phyloP scores from a whole-genome alignment of 2,797 vertebrate species.

The Nothura maculosa region DNA sequence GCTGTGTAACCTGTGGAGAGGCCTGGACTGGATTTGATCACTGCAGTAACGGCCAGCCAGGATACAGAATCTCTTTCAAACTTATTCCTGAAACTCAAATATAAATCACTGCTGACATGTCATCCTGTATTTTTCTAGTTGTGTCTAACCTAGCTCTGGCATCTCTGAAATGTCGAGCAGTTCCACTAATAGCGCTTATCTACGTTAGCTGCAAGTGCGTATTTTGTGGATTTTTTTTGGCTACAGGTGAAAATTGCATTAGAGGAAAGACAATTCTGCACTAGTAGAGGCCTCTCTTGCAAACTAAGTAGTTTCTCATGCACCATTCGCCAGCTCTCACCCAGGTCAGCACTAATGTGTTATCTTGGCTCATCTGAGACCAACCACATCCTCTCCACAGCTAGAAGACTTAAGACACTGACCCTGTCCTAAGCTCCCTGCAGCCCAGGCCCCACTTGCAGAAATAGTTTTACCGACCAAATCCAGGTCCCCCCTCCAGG shows the following conservation, averaged over 20 bases:
- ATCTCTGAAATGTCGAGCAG: not conserved
- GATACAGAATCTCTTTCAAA: not conserved
- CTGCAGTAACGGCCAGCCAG: not conserved
- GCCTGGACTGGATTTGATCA: not conserved
- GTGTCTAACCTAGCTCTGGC: not conserved
- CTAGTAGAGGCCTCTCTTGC: accelerated
- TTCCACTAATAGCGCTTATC: not conserved
- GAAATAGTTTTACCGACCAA: not conserved
- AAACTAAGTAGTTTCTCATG: not conserved
- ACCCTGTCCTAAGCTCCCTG: not conserved
- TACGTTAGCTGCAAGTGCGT: accelerated
- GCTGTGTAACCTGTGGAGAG: not conserved
- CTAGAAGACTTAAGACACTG: not conserved
- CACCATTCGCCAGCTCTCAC: accelerated
- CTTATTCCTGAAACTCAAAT: not conserved
- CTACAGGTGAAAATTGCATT: not conserved
- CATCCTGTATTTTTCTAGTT: not conserved
- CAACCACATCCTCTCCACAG: accelerated
- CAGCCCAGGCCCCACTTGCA: not conserved
- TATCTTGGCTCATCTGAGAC: not conserved
- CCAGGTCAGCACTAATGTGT: accelerated
- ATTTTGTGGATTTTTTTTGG: accelerated
- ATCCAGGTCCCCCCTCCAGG: not conserved
- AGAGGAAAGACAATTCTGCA: accelerated
- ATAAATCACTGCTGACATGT: not conserved